Evolutionary conservation across 2,888 invertebrate genomes (phyloP).

Genomic region (Hirtodrosophila duncani): DNA sequence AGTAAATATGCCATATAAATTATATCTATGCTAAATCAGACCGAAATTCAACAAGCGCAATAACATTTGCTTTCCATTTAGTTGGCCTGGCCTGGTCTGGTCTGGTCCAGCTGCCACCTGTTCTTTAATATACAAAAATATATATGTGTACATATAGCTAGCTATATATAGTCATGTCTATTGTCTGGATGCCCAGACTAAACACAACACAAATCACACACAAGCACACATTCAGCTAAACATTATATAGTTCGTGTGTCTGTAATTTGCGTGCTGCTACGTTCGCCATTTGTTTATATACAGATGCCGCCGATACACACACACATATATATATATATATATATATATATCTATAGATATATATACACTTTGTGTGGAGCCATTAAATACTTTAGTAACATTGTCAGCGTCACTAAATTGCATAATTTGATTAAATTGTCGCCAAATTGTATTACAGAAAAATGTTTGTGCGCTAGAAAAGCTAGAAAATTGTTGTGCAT

Average conservation of each 20-base stretch:
- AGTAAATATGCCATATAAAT: no score
- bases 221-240: constrained; percentile 6
- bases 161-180: constrained; percentile 20
- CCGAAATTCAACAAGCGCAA: no score
- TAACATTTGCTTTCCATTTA: constrained; percentile 33
- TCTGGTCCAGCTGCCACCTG: constrained; percentile 44
- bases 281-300: constrained; percentile 42
- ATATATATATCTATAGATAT: background rate
- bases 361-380: constrained; percentile 14
- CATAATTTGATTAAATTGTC: constrained; percentile 28
- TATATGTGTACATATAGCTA: constrained; percentile 1
- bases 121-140: constrained; percentile 11
- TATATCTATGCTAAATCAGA: no score
- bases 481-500: background rate
- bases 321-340: constrained; percentile 5
- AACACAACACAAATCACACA: constrained; percentile 52
- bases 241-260: constrained; percentile 7
- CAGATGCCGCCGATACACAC: no score
- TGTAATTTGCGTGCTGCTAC: constrained; percentile 13
- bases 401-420: constrained; percentile 29
- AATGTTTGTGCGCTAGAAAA: no score
- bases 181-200: constrained; percentile 52
- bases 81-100: no score
- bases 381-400: constrained; percentile 40
- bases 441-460: no score